Conservation (phyloP, 30 jellyfish, hydroid and myxozoan species). For the Hydractinia symbiolongicarpus region DNA sequence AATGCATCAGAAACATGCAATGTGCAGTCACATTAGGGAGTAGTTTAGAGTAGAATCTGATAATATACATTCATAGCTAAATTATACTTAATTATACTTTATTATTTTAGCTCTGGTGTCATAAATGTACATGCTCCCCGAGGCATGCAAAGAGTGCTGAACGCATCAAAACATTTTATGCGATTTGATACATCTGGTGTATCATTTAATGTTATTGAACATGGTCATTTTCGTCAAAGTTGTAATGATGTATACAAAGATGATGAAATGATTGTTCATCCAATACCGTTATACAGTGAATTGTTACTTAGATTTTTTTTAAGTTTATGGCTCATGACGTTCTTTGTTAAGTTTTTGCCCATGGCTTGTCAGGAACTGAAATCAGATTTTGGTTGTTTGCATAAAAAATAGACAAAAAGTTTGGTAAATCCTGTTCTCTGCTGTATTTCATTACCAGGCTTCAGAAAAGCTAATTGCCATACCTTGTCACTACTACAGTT, state of each 20-base stretch:
- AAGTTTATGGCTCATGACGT: no score
- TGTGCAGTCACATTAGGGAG: no score
- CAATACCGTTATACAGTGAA: constrained; percentile 41
- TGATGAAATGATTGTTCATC: constrained; percentile 61
- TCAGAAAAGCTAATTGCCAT: no score
- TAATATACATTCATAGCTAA: neutral
- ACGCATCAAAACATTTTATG: constrained; percentile 68
- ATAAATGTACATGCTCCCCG: constrained; percentile 54
- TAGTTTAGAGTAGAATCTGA: neutral
- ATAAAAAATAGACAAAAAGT: no score
- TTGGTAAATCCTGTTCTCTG: no score
- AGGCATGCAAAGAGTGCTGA: constrained; percentile 51
- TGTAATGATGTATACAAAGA: constrained; percentile 30
- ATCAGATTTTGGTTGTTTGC: no score
- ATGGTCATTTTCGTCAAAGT: constrained; percentile 3
- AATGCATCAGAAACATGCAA: no score
- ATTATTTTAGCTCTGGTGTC: constrained; percentile 11
- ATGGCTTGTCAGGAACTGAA: no score
- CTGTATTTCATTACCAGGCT: no score
- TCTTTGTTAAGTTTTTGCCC: neutral
- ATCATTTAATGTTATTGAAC: constrained; percentile 44
- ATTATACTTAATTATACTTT: neutral
- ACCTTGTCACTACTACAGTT: no score
- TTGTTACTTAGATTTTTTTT: neutral
- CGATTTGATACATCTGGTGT: constrained; percentile 61